Evolutionary conservation across 1,140 invertebrate genomes (phyloP), one percentile per base, ranked within the genome.

Genomic region (Venturia canescens): DNA sequence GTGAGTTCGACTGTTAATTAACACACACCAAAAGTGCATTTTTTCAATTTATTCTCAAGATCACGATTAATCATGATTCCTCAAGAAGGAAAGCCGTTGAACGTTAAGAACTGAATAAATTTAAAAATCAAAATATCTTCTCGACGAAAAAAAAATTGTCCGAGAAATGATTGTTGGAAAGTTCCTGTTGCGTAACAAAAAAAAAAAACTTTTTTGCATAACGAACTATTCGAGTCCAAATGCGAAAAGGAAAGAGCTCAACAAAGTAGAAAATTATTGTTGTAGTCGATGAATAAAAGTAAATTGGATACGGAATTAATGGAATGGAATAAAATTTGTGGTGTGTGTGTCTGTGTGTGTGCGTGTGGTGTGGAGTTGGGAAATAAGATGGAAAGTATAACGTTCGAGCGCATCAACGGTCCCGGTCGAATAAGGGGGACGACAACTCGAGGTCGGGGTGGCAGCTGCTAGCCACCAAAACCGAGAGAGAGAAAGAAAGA

Each of bases 381-480:
- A 63, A 26, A 26, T 26, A 63, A 63, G 60, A 63, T 63, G 60
- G 60, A 63, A 63, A 63, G 60, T 63, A 63, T 63, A 63, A 63
- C 60, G 60, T 26, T 26, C 23, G 21, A 6, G 60, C 60, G 60
- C 60, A 63, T 26, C 60, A 63, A 63, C 60, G 60, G 60, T 63
- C 60, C 21, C 69, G 79, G 44, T 26, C 27, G 83, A 79, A 81
- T 79, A 81, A 82, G 82, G 79, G 60, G 23, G 23, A 63, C 60
- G 60, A 63, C 60, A 60, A 71, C 31, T 53, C 26, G n/a, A 66
- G 70, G 53, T 57, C 60, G 60, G 63, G 63, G 84, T 84, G 85
- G 88, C 90, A 91, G 90, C 90, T 91, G 90, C 89, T 84, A 79
- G 84, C 86, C 88, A 86, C 84, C 84, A 88, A 87, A 90, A 89